A percentile compares a stretch with the other conserved stretches of the same genome.
These are phyloP conservation scores for Zoanthus sociatus DNA, from an alignment of 92 coral and sea anemone genomes.

Conservation along the genomic window DNA sequence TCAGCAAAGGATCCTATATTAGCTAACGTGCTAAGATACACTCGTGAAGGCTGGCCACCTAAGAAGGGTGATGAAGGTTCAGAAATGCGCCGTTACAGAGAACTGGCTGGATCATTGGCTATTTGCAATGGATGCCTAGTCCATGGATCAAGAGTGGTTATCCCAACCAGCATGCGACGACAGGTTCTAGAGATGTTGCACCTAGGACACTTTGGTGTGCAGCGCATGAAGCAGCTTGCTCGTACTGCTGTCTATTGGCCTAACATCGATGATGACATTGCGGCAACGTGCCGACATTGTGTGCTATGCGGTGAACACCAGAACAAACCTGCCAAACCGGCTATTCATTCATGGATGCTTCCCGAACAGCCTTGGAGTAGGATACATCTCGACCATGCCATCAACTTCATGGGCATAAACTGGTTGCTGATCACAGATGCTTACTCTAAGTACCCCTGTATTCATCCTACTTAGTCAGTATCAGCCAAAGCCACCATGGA, in stretches of 20 bases:
- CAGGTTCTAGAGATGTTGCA: slow-evolving; percentile 22
- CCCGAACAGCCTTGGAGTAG: not conserved
- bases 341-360: not conserved
- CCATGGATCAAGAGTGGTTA: slow-evolving; percentile 36
- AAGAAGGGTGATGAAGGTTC: not conserved
- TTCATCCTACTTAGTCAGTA: slow-evolving; percentile 11
- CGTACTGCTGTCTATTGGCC: not conserved
- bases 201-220: not conserved
- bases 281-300: not conserved
- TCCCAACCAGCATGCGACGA: slow-evolving; percentile 1
- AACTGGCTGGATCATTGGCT: not conserved
- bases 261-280: not conserved
- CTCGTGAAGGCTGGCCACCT: slow-evolving; percentile 24
- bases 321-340: not conserved
- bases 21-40: slow-evolving; percentile 22
- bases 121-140: slow-evolving; percentile 31
- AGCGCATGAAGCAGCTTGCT: not conserved
- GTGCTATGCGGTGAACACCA: not conserved
- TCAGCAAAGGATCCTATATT: slow-evolving; percentile 49
- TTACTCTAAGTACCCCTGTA: not conserved
- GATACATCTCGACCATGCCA: not conserved
- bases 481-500: slow-evolving; percentile 33
- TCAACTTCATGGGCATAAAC: not conserved
- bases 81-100: not conserved
- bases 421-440: not conserved